Base-by-base conservation (phyloP, 2,888 invertebrate species). In the Slavum lentiscoides region DNA sequence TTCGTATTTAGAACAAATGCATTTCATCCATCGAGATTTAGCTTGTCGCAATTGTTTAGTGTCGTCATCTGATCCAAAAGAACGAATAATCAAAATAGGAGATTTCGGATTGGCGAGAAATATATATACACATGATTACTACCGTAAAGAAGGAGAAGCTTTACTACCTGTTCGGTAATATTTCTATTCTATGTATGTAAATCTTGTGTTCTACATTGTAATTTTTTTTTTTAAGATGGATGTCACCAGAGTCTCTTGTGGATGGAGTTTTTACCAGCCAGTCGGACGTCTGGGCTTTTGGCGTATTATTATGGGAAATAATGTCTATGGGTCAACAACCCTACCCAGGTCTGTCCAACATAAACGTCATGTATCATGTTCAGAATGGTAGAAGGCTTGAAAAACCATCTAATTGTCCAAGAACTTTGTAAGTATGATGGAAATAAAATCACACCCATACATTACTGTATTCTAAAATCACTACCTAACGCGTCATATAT, bases 91-190 rank as follows among this genome's bases (percentile, higher is more conserved):
- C n/a, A 97, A 97, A 88, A 96, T 97, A 81, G 98, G 97, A 0
- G 98, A 98, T 87, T 98, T 98, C 86, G 98, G 98, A 0, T 89
- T 99, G 13, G 97, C 98, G 0, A 89, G 98, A 83, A 98, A 98
- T 86, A 95, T 98, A 83, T 98, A 98, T 87, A 95, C 96, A 86
- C 97, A 95, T 85, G 98, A 98, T 86, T 99, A 98, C 86, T 99
- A 98, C 86, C 90, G 97, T 83, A 97, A 98, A 87, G 96, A 96
- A 87, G 94, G 95, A 2, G 92, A 93, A 88, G 94, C 97, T 1
- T 88, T 97, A 68, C 87, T 98, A 74, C 98, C 98, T 2, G 96
- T 98, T 0, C 89, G 97, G 85, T 87, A 84, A 82, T 75, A 49
- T 49, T 43, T 72, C 11, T 43, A 55, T 53, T 23, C 66, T 53